phyloP scores from a whole-genome alignment of 2,888 invertebrate species.

The Mythimna pallens region DNA sequence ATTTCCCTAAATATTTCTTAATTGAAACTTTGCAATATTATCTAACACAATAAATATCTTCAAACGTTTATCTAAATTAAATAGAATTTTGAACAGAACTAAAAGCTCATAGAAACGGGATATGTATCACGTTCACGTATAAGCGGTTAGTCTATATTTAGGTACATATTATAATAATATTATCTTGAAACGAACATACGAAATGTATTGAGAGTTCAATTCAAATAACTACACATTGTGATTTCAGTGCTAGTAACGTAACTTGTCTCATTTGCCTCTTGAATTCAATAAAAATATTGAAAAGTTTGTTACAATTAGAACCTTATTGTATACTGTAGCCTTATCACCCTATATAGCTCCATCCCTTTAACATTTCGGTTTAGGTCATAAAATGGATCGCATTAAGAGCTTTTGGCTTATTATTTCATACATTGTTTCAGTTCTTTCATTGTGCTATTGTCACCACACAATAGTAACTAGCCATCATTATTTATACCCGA shows the following conservation, averaged over 20 bases:
- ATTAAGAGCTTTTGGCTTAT: too few species aligned
- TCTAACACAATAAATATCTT: neutral
- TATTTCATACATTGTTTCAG: neutral
- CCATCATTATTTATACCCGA: neutral
- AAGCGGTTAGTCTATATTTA: slow-evolving; percentile 1
- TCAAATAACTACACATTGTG: neutral
- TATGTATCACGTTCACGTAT: slow-evolving; percentile 5
- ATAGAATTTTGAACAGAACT: neutral
- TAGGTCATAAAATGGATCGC: too few species aligned
- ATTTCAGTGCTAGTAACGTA: neutral
- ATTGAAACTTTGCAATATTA: too few species aligned
- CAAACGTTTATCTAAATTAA: neutral
- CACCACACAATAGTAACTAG: neutral
- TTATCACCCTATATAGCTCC: too few species aligned
- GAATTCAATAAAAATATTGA: neutral
- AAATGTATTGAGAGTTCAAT: slow-evolving; percentile 11
- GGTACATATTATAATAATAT: neutral
- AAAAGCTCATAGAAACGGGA: too few species aligned
- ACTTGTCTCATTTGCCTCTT: neutral
- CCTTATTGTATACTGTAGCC: neutral
- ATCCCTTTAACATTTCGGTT: too few species aligned
- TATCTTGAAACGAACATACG: neutral
- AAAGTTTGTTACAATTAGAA: too few species aligned
- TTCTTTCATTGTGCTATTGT: neutral
- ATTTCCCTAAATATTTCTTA: too few species aligned